A percentile compares a stretch with the other conserved stretches of the same genome.
These are phyloP conservation scores for Verasper variegatus DNA, from an alignment of 2,113 vertebrate species.

Conservation along the genomic window DNA sequence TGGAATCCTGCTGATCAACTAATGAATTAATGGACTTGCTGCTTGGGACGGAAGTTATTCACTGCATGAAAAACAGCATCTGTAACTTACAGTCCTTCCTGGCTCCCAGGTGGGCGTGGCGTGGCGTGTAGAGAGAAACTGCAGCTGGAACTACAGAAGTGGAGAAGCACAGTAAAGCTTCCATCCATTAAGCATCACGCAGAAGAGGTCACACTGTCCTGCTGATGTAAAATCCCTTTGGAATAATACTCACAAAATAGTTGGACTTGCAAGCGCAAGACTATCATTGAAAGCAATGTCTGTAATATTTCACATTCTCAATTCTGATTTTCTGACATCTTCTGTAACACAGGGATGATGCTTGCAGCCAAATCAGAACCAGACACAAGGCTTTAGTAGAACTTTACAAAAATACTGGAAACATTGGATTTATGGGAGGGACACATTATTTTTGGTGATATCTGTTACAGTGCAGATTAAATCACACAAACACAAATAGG, in stretches of 20 bases:
- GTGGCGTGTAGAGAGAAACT: slow-evolving; percentile 73
- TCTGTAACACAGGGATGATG: background rate
- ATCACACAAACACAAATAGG: background rate
- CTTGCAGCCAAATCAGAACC: background rate
- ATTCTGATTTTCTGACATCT: background rate
- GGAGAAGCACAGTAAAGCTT: slow-evolving; percentile 31
- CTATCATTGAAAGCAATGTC: background rate
- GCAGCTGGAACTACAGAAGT: slow-evolving; percentile 69
- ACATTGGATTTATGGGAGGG: no score
- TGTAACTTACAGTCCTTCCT: slow-evolving; percentile 84
- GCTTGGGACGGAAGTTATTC: no score
- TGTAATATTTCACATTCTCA: background rate
- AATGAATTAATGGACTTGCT: no score
- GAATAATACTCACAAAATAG: background rate
- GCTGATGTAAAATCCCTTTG: background rate
- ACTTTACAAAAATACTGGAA: no score
- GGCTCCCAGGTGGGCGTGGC: slow-evolving; percentile 77
- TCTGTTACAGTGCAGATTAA: background rate
- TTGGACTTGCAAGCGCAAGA: no score
- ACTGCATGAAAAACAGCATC: background rate
- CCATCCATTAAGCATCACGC: background rate
- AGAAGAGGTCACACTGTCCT: background rate
- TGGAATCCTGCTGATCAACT: no score
- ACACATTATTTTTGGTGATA: no score
- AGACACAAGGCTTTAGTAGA: background rate